Evolutionary conservation across 2,888 invertebrate species (phyloP), one percentile per base, ranked within the genome.

Genomic region (Ormyrus pomaceus): DNA sequence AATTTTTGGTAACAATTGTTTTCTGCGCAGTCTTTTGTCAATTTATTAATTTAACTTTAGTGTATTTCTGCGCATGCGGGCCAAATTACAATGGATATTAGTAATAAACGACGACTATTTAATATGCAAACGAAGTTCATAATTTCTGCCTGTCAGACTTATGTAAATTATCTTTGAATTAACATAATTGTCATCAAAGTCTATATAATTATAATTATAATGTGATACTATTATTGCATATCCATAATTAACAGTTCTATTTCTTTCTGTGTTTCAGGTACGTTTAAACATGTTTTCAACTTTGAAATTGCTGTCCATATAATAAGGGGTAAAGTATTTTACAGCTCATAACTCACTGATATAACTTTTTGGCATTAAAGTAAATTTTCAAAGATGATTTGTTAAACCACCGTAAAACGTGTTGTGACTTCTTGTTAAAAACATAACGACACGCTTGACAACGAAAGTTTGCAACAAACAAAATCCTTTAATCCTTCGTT

Each of bases 231-330:
- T 19, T 19, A 46, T 72, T 50, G 2, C 48, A 34, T 75, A 61
- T 53, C 68, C 61, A 65, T 75, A 55, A 73, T 77, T 81, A 73
- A 34, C 55, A 64, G 8, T 53, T 19, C 10, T 9, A 73, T 70
- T 80, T 80, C 51, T 10, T 45, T 78, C 64, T 82, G 11, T 83
- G 83, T 84, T 83, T 7, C 83, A 83, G 83, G 84, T 84, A 83
- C 61, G 84, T 83, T 10, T 56, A 56, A 9, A 10, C 53, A 53
- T 53, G 53, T 53, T 10, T 7, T 53, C 53, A 19, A 19, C 19
- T 19, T 19, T 19, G 19, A 10, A 10, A 56, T 69, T 55, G 19
- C 19, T 11, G 5, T 34, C 55, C n/a, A 7, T 64, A 11, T 64
- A 69, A 51, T 56, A 55, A 61, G 50, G 9, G 8, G 11, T 50